Conservation (phyloP, 1,140 invertebrate species). For the Heliothis subflexa region DNA sequence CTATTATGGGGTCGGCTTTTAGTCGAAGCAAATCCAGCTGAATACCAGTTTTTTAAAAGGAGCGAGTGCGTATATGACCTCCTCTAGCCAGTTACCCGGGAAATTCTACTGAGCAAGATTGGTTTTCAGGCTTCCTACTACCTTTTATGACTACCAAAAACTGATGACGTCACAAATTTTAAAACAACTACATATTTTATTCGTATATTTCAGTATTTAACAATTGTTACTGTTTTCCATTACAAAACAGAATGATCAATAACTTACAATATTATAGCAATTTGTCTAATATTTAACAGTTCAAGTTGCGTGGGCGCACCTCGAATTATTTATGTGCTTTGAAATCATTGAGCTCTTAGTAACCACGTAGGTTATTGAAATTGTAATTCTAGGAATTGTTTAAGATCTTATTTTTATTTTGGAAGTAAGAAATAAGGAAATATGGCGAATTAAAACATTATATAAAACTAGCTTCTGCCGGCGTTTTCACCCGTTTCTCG, state of each 20-base stretch:
- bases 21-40: too few relatives aligned
- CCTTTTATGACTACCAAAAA: too few relatives aligned
- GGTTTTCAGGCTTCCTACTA: too few relatives aligned
- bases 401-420: neutral
- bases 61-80: too few relatives aligned
- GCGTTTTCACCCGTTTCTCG: too few relatives aligned
- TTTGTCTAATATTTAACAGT: neutral
- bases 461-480: too few relatives aligned
- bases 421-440: neutral
- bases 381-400: neutral
- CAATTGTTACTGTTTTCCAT: neutral
- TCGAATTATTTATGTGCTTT: neutral
- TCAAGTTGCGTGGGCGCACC: neutral
- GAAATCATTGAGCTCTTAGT: neutral
- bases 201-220: neutral
- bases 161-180: too few relatives aligned
- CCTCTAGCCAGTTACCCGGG: too few relatives aligned
- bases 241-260: neutral
- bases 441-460: neutral
- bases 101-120: too few relatives aligned
- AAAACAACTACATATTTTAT: too few relatives aligned
- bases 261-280: conserved; percentile 3
- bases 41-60: too few relatives aligned
- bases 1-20: too few relatives aligned
- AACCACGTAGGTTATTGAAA: neutral